Evolutionary conservation across 30 jellyfish, hydroid and myxozoan genomes (phyloP).

Genomic region (Hydractinia echinata): DNA sequence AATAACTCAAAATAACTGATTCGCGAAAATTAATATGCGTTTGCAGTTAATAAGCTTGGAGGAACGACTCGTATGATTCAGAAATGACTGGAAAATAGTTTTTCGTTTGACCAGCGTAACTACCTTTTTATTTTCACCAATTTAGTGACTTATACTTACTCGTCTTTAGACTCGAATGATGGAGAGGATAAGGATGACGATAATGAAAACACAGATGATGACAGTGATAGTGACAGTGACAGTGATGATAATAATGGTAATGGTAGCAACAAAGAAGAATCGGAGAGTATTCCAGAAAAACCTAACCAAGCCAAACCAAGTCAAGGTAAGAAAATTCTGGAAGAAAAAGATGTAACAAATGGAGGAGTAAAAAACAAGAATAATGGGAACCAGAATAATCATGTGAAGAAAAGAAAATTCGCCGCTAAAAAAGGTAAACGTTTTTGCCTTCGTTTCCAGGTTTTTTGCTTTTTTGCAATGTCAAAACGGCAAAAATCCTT

Average conservation of each 20-base stretch:
- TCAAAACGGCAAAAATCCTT: too few species aligned
- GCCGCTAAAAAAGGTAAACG: too few species aligned
- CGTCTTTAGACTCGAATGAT: neutral
- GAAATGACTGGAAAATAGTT: too few species aligned
- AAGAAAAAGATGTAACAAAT: conserved; percentile 3
- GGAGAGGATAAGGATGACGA: conserved; percentile 21
- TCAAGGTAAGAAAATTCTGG: neutral
- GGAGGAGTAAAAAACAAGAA: conserved; percentile 8
- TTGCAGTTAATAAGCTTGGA: too few species aligned
- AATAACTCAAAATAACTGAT: too few species aligned
- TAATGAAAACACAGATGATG: conserved; percentile 11
- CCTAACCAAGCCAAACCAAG: conserved; percentile 3
- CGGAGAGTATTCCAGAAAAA: conserved; percentile 3
- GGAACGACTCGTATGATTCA: too few species aligned
- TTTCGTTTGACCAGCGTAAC: too few species aligned
- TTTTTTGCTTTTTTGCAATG: too few species aligned
- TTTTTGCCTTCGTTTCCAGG: too few species aligned
- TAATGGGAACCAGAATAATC: neutral
- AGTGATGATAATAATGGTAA: neutral
- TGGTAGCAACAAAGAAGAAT: neutral
- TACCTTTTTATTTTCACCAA: too few species aligned
- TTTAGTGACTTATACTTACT: neutral
- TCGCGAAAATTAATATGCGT: too few species aligned
- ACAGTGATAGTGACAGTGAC: neutral
- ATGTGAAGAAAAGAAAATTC: too few species aligned